A percentile compares a stretch with the other conserved stretches of the same genome.
phyloP scores from a whole-genome alignment of 92 coral and sea anemone genomes.

The Isaurus tuberculatus region DNA sequence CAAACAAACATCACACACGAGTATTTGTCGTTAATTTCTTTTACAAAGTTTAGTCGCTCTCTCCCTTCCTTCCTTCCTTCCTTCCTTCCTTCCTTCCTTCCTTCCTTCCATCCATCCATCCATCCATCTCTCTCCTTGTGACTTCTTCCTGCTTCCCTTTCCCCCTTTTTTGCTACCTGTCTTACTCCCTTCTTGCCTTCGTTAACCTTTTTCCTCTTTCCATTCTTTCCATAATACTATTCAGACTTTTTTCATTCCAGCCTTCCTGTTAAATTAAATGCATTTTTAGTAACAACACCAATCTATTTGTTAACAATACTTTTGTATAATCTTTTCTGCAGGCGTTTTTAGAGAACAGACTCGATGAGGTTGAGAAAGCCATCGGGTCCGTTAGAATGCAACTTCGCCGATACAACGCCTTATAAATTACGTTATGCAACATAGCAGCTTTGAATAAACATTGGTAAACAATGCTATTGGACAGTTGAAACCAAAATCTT shows the following conservation, averaged over 20 bases:
- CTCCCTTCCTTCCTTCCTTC: not conserved
- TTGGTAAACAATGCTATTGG: not conserved
- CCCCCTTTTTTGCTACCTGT: not conserved
- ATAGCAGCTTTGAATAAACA: not conserved
- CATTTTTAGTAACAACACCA: not conserved
- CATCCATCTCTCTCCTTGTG: not conserved
- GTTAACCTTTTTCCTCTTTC: not conserved
- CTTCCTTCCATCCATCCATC: too few relatives aligned
- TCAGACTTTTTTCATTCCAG: not conserved
- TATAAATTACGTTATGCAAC: slow-evolving; percentile 2
- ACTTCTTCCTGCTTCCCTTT: not conserved
- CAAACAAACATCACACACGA: too few relatives aligned
- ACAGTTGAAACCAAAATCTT: not conserved
- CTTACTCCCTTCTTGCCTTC: not conserved
- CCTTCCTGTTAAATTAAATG: not conserved
- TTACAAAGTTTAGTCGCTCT: too few relatives aligned
- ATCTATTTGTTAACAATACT: not conserved
- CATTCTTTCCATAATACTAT: not conserved
- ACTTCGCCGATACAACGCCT: slow-evolving; percentile 62
- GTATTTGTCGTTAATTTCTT: too few relatives aligned
- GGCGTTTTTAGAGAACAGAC: slow-evolving; percentile 79
- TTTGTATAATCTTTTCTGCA: slow-evolving; percentile 4
- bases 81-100: not conserved
- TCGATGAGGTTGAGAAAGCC: slow-evolving; percentile 73
- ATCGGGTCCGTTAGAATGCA: slow-evolving; percentile 79